Percentiles rank a stretch among this genome's conserved stretches.
phyloP scores from a whole-genome alignment of 2,797 vertebrate genomes.

The Chelmon rostratus region DNA sequence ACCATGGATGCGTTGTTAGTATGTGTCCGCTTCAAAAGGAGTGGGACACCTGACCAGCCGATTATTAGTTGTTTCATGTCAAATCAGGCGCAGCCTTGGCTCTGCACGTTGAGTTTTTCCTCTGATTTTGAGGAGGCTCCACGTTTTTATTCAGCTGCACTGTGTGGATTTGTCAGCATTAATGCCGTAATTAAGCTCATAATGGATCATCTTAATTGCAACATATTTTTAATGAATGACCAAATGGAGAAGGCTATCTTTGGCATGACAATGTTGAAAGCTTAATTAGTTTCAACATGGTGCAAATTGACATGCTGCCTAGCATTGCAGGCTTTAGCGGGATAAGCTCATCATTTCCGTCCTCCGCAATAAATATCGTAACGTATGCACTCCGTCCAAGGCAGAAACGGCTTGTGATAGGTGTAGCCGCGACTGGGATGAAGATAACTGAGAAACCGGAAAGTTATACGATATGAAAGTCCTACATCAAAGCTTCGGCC shows the following conservation, averaged over 20 bases:
- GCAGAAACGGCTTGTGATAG: conserved; percentile 39
- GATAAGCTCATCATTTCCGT: conserved; percentile 58
- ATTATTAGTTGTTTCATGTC: conserved; percentile 27
- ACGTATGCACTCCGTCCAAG: conserved; percentile 30
- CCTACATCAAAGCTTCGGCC: conserved; percentile 69
- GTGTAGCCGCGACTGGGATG: conserved; percentile 33
- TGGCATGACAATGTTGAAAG: conserved; percentile 64
- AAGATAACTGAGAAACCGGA: conserved; percentile 40
- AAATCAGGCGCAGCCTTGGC: background rate
- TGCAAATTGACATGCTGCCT: conserved; percentile 61
- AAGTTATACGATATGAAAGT: conserved; percentile 40
- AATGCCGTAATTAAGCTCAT: conserved; percentile 71
- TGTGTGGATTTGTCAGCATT: conserved; percentile 64
- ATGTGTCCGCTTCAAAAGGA: conserved; percentile 6
- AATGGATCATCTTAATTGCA: conserved; percentile 76
- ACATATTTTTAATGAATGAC: conserved; percentile 78
- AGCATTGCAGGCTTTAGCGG: conserved; percentile 49
- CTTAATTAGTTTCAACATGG: conserved; percentile 70
- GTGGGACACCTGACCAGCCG: conserved; percentile 14
- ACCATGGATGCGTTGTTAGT: conserved; percentile 3
- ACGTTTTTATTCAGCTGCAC: conserved; percentile 3
- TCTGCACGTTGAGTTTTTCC: background rate
- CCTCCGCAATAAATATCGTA: conserved; percentile 52
- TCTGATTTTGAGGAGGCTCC: conserved; percentile 11
- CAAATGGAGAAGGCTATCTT: conserved; percentile 70